phyloP scores from a whole-genome alignment of 2,797 vertebrate genomes.

The Mus caroli region DNA sequence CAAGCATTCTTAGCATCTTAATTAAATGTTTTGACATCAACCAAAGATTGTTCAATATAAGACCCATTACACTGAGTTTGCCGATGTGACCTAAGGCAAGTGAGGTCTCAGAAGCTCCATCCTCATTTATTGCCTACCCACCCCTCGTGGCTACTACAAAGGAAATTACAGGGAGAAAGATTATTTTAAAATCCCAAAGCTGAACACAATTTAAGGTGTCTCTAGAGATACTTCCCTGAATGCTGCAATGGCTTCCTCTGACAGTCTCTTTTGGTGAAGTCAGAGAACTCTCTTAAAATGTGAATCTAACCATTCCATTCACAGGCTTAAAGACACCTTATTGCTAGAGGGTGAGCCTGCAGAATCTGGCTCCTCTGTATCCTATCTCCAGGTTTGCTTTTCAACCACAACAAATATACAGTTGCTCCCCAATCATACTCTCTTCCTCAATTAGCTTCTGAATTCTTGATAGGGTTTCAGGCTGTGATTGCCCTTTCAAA shows the following conservation, averaged over 20 bases:
- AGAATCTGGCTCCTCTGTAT: neutral
- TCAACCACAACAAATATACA: constrained; percentile 7
- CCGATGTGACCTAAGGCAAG: neutral
- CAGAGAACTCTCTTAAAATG: constrained; percentile 8
- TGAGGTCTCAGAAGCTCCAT: constrained; percentile 24
- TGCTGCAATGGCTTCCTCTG: neutral
- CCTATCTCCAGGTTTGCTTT: constrained; percentile 21
- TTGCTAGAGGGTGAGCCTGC: neutral
- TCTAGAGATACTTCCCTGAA: neutral
- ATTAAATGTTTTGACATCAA: constrained; percentile 23
- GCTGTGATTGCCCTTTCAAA: neutral
- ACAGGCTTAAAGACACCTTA: neutral
- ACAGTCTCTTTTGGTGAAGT: neutral
- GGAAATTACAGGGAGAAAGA: constrained; percentile 38
- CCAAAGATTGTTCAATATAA: neutral
- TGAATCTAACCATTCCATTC: neutral
- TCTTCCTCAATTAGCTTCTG: neutral
- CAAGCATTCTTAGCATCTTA: constrained; percentile 27
- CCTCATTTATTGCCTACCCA: neutral
- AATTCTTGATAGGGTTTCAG: neutral
- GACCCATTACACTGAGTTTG: neutral
- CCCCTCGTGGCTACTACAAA: neutral
- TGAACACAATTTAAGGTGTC: neutral
- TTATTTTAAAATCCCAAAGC: neutral
- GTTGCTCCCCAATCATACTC: neutral